Evolutionary conservation across 2,113 vertebrate genomes (phyloP).

Genomic region (Hystrix cristata): DNA sequence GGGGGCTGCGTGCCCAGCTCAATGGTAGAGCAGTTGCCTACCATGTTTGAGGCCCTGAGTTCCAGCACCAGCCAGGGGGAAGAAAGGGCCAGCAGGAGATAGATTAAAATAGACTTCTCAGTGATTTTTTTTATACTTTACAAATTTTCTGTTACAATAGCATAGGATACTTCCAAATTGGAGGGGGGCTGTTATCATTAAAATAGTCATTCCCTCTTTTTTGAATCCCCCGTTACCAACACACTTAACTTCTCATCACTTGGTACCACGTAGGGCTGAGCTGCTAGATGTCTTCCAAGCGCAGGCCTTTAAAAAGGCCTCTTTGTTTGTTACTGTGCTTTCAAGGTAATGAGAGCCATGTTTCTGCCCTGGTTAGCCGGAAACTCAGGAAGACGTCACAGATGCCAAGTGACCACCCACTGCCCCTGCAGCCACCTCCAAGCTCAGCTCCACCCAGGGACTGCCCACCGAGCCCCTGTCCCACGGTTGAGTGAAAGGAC

Average conservation of each 20-base stretch:
- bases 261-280: background rate
- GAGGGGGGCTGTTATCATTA: background rate
- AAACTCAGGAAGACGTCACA: background rate
- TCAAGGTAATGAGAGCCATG: background rate
- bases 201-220: background rate
- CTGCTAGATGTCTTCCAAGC: background rate
- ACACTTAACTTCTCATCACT: background rate
- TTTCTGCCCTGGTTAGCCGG: background rate
- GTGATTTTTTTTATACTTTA: background rate
- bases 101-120: background rate
- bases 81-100: background rate
- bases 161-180: background rate
- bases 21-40: background rate
- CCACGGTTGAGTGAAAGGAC: background rate
- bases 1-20: background rate
- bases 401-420: background rate
- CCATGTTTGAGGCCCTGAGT: background rate
- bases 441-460: background rate
- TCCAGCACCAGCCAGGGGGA: background rate
- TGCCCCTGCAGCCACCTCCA: background rate
- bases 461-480: background rate
- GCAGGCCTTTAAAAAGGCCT: background rate
- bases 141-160: background rate
- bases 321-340: background rate
- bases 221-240: background rate